Evolutionary conservation across 2,113 vertebrate species (phyloP), one percentile per base, ranked within the genome.

Genomic region (Perca flavescens): DNA sequence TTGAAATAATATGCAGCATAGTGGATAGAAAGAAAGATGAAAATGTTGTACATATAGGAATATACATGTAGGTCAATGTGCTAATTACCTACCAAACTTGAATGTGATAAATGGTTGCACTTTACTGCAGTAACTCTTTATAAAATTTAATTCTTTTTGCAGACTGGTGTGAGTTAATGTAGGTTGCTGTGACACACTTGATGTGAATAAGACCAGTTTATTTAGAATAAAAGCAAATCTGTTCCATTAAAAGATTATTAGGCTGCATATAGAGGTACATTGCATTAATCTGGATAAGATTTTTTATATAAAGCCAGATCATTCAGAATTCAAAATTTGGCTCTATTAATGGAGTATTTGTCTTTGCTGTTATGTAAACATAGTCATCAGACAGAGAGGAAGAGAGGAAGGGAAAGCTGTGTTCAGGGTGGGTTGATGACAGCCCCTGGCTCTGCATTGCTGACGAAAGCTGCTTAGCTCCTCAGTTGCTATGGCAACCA

Each of bases 401-500:
- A 77, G 66, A 86, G 76, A 80, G 63, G 63, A 75, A 79, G 87
- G 87, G 83, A 91, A 56, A 87, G 79, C 86, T 81, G 86, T 47
- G 85, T 90, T 91, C 91, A 94, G 88, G 87, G 88, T 84, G 90
- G 92, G 88, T 84, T 93, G 95, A 92, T 95, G 96, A 94, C 95
- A 92, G 96, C 81, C 95, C 89, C 95, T 94, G 97, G 97, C 96
- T 94, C 95, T 84, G 93, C 96, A 94, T 88, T 93, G 95, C 96
- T 97, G 96, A 97, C 96, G 96, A 96, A 95, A 96, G 96, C 96
- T 80, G 96, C 96, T 96, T 91, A 96, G 88, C 94, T 92, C 93
- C 96, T 92, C 95, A 93, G 97, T 99, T 97, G 95, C 97, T 95
- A 98, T 97, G 97, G 97, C 90, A 96, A 98, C 95, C 93, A 69